A percentile compares a stretch with the other conserved stretches of the same genome.
These are phyloP conservation scores for Cavia aperea DNA, from an alignment of 2,113 vertebrate species.

Conservation along the genomic window DNA sequence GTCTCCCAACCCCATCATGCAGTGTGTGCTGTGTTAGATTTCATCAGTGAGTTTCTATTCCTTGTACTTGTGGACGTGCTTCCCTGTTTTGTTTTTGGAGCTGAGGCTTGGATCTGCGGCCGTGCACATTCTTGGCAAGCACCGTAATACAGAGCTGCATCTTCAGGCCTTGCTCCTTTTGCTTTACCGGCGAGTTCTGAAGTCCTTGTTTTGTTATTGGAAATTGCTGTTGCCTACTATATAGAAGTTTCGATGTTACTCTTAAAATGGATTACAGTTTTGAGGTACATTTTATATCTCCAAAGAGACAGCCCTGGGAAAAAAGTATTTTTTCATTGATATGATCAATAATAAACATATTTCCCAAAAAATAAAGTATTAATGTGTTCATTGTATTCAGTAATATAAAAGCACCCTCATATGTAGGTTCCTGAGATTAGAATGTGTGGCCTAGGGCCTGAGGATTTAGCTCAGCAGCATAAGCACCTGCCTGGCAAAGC, in stretches of 20 bases:
- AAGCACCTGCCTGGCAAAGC: too few species aligned
- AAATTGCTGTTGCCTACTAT: neutral
- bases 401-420: slow-evolving; percentile 19
- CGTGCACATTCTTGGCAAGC: neutral
- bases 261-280: slow-evolving; percentile 36
- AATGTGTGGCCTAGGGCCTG: neutral
- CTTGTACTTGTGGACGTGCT: neutral
- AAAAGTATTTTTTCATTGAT: slow-evolving; percentile 56
- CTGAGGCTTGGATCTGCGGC: neutral
- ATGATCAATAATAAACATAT: slow-evolving; percentile 60
- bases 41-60: neutral
- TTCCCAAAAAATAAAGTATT: slow-evolving; percentile 50
- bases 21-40: slow-evolving; percentile 22
- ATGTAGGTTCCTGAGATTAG: neutral
- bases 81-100: neutral
- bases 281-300: slow-evolving; percentile 42
- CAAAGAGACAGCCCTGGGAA: slow-evolving; percentile 41
- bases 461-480: too few species aligned
- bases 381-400: slow-evolving; percentile 42
- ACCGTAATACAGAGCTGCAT: neutral
- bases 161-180: neutral
- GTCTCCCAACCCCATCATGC: neutral
- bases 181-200: neutral
- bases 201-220: slow-evolving; percentile 30
- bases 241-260: slow-evolving; percentile 25